Conservation (phyloP, 2,888 invertebrate genomes). For the Machimus rusticus region DNA sequence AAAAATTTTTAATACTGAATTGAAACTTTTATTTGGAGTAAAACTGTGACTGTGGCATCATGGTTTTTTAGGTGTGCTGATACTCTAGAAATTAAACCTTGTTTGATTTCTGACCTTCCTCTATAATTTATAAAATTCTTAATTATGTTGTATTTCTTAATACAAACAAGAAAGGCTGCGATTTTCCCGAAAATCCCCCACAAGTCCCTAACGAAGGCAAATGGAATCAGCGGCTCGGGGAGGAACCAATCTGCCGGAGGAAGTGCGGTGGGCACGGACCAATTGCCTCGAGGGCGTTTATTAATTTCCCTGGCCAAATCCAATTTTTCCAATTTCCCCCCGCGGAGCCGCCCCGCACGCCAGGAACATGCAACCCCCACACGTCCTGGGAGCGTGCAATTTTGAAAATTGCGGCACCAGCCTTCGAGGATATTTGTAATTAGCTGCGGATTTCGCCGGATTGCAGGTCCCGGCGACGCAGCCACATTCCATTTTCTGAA, state of each 20-base stretch:
- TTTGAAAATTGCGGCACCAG: conserved; percentile 12
- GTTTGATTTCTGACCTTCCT: not conserved
- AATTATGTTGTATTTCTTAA: not conserved
- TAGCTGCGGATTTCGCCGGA: conserved; percentile 46
- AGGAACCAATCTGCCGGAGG: not conserved
- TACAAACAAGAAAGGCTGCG: not conserved
- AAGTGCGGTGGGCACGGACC: conserved; percentile 32
- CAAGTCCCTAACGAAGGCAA: not conserved
- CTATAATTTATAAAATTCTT: not conserved
- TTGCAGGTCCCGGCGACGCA: not conserved
- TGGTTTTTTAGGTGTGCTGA: not conserved
- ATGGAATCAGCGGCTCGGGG: not conserved
- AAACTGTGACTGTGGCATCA: too few species aligned
- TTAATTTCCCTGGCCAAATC: conserved; percentile 53
- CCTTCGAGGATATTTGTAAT: conserved; percentile 51
- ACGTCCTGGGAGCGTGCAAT: not conserved
- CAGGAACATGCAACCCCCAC: not conserved
- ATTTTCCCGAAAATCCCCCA: not conserved
- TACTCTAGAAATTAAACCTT: not conserved
- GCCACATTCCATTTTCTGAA: not conserved
- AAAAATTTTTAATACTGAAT: too few species aligned
- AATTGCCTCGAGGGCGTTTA: conserved; percentile 52
- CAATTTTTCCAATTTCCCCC: conserved; percentile 50
- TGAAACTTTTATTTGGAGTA: too few species aligned
- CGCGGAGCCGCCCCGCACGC: not conserved